Base-by-base conservation (phyloP, 2,888 invertebrate species). In the Pseudanteris insignis region DNA sequence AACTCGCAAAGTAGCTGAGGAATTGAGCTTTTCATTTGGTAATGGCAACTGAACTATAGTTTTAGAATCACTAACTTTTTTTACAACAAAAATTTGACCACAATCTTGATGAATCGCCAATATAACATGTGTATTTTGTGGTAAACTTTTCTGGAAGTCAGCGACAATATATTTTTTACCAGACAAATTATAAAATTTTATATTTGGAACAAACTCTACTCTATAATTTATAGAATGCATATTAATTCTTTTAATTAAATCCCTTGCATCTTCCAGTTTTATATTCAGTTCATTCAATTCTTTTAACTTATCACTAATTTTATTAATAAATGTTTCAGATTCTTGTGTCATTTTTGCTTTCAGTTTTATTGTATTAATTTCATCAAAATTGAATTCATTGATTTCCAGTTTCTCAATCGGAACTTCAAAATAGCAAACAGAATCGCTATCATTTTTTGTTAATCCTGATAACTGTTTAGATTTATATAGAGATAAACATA, bases 161-260 rank as follows among this genome's bases (percentile, higher is more conserved):
- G 63, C 66, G n/a, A 62, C 53, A 2, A 77, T 53, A 47, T 70
- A 70, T 2, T 57, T 40, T 11, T 54, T 36, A 18, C 70, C 66
- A 0, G 65, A 57, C 1, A 72, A 38, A 36, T 64, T 70, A 7
- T 62, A 36, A 4, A 76, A 61, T 1, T 18, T 24, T 6, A 77
- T 58, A 13, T 68, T 51, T 2, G 75, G 71, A 4, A 47, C 47
- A 34, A 50, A 62, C n/a, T 54, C 43, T 9, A 72, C 38, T 21
- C 64, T 67, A 1, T 67, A 50, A 33, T 72, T 71, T 14, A 67
- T 65, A 9, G 73, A 67, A 30, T 70, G 77, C 29, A 76, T 57
- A 65, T 74, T 78, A 43, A 79, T 74, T 37, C 72, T 70, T 18
- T 57, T 66, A 2, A 76, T 48, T 37, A 63, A 64, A 21, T 77